Evolutionary conservation across 2,113 vertebrate species (phyloP).

Genomic region (Gorsachius goisagi): DNA sequence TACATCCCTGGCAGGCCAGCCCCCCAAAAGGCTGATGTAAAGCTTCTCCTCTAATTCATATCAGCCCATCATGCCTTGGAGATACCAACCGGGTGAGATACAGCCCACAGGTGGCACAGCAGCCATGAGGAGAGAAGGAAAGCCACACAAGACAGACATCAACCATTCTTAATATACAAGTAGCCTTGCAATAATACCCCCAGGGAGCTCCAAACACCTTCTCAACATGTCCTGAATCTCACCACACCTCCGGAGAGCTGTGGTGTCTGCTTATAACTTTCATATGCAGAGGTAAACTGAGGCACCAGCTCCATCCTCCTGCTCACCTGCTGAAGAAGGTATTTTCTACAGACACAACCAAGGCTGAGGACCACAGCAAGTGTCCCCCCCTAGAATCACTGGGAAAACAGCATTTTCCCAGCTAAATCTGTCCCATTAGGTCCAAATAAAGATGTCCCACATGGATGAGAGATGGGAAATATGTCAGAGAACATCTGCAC

Average conservation of each 20-base stretch:
- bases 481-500: accelerated
- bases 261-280: neutral
- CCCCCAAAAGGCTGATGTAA: neutral
- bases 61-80: neutral
- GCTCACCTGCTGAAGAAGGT: neutral
- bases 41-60: neutral
- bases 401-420: neutral
- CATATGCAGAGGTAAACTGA: neutral
- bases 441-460: neutral
- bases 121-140: neutral
- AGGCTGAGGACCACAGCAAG: neutral
- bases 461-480: accelerated
- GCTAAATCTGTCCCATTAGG: neutral
- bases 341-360: neutral
- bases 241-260: neutral
- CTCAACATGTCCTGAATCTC: neutral
- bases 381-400: accelerated
- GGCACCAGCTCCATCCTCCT: neutral
- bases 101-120: neutral
- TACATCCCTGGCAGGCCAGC: neutral
- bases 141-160: neutral
- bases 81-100: neutral
- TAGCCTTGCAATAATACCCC: neutral
- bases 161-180: neutral
- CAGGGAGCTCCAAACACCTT: neutral